Conservation (phyloP, 2,113 vertebrate species). For the Edolisoma coerulescens region DNA sequence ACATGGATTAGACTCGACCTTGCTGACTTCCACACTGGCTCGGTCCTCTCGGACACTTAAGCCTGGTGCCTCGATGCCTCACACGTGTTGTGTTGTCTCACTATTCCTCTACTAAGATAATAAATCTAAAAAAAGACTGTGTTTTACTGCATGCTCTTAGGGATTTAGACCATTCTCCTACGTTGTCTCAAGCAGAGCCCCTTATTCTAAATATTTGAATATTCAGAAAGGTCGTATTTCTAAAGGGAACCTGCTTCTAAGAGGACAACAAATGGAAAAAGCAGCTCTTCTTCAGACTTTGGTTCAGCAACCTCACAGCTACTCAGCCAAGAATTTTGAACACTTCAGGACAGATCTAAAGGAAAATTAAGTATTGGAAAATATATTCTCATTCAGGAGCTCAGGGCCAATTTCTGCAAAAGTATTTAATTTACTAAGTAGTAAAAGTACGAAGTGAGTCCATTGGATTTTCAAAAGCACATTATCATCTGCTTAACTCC, state of each 20-base stretch:
- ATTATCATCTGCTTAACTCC: background rate
- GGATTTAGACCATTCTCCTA: background rate
- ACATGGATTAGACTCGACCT: background rate
- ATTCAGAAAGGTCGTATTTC: background rate
- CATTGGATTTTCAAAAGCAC: background rate
- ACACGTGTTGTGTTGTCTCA: fast-evolving
- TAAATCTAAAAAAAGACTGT: background rate
- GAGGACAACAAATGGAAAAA: background rate
- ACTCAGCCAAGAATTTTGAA: background rate
- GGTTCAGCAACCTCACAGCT: background rate
- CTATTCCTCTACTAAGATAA: background rate
- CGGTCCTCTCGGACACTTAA: fast-evolving
- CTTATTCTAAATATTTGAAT: background rate
- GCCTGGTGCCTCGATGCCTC: background rate
- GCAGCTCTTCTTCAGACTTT: background rate
- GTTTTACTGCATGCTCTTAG: background rate
- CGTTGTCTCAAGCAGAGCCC: background rate
- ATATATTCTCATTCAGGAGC: background rate
- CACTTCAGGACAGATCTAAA: background rate
- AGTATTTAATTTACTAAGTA: background rate
- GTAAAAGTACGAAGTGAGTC: background rate
- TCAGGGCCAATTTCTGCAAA: background rate
- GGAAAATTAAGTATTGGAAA: background rate
- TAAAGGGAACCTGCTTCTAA: background rate
- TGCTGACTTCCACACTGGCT: background rate